Evolutionary conservation across 2,888 invertebrate species (phyloP).

Genomic region (Tuta absoluta): DNA sequence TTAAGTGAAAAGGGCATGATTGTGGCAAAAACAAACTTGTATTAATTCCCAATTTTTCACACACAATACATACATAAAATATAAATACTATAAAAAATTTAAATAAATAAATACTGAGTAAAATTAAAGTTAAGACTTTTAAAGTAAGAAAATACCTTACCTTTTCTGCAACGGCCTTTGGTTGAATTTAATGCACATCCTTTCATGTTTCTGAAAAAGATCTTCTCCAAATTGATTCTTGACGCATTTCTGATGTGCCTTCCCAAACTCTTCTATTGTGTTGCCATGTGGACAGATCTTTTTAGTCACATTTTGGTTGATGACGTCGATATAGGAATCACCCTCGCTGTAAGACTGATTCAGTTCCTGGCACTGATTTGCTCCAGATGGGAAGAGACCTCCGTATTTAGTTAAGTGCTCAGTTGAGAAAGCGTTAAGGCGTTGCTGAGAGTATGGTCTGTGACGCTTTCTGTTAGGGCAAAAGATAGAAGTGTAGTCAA

Average conservation of each 20-base stretch:
- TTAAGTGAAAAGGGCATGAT: constrained; percentile 19
- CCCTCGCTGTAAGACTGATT: constrained; percentile 76
- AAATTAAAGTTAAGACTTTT: no score
- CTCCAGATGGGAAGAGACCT: constrained; percentile 74
- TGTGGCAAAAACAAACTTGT: constrained; percentile 16
- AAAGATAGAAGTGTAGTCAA: constrained; percentile 65
- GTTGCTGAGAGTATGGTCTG: constrained; percentile 80
- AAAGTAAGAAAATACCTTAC: constrained; percentile 45
- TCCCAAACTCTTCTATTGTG: constrained; percentile 75
- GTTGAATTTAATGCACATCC: constrained; percentile 77
- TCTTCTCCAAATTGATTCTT: constrained; percentile 68
- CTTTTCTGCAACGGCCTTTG: constrained; percentile 74
- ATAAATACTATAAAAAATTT: neutral
- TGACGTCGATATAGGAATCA: constrained; percentile 74
- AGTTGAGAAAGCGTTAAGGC: constrained; percentile 77
- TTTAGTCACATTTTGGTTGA: constrained; percentile 63
- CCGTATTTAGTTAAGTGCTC: constrained; percentile 78
- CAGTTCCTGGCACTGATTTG: constrained; percentile 73
- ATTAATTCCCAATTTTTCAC: constrained; percentile 22
- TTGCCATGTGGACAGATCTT: constrained; percentile 74
- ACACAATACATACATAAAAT: neutral
- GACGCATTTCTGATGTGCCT: constrained; percentile 76
- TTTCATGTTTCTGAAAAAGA: constrained; percentile 71
- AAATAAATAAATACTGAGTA: no score
- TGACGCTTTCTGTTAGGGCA: constrained; percentile 76